Base-by-base conservation (phyloP, 2,888 invertebrate genomes). In the Lobophora halterata region DNA sequence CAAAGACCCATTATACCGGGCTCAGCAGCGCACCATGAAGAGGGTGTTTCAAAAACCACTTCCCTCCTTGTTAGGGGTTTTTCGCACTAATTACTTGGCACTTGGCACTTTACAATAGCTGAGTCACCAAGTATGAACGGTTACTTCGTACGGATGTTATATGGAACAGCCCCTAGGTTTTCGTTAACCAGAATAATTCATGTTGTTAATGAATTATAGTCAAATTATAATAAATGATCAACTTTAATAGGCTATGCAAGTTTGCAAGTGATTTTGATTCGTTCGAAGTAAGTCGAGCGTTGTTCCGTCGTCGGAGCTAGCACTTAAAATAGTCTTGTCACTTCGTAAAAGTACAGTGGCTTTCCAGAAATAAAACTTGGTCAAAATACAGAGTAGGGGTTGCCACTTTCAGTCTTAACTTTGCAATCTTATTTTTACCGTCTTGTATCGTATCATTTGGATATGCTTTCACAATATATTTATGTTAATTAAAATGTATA, bases 1-100 rank as follows among this genome's bases (percentile, higher is more conserved):
- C 14, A 19, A 14, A 37, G 37, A 18, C 17, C 20, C 36, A 29
- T 37, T 36, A 33, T 26, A 14, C 51, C 55, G 45, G 54, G 21
- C 46, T 37, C 47, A 44, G 46, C 55, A 59, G 51, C 52, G 51
- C 39, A 45, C 57, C 56, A 43, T 39, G 16, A 25, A 25, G 14
- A 55, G 55, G 29, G 45, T 45, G 49, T 56, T 70, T 66, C 52
- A 56, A 54, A 52, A 41, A 50, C 55, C 58, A 58, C 65, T 61
- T 60, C 52, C 55, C 52, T 54, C 52, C 59, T 32, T 55, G 59
- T 65, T 61, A 51, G 46, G 46, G 58, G 56, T 51, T 69, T 69
- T 69, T 64, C 58, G 58, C 74, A 63, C 71, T 78, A 80, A 79
- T 79, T 79, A 69, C 68, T 49, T 35, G 27, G 43, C 44, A 49